phyloP scores from a whole-genome alignment of 1,140 invertebrate species.

The Drosophila ironensis region DNA sequence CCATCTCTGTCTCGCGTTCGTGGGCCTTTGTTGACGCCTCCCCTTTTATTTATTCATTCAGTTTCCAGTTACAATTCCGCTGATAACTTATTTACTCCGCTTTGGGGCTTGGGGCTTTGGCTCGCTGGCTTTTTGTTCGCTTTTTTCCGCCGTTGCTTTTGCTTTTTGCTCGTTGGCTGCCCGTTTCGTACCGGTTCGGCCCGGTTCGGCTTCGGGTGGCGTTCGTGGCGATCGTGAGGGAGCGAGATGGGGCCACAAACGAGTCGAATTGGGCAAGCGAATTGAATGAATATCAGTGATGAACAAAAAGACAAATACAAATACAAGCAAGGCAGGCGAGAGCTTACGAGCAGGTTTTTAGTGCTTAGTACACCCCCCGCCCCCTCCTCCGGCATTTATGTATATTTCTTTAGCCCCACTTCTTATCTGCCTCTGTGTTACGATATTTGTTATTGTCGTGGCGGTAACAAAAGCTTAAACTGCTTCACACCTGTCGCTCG shows the following conservation, averaged over 20 bases:
- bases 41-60: constrained; percentile 71
- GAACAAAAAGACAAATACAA: constrained; percentile 6
- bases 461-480: too few relatives aligned
- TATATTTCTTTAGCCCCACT: not conserved
- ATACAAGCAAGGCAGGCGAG: constrained; percentile 4
- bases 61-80: constrained; percentile 73
- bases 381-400: not conserved
- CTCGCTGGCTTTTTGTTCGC: not conserved
- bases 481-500: constrained; percentile 71
- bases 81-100: constrained; percentile 77
- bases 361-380: constrained; percentile 1
- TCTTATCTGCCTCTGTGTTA: constrained; percentile 62
- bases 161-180: constrained; percentile 38
- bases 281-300: constrained; percentile 66
- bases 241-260: constrained; percentile 13
- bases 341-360: constrained; percentile 53
- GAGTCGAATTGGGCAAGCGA: constrained; percentile 51
- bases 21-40: constrained; percentile 66
- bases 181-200: constrained; percentile 11
- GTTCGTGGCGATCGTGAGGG: constrained; percentile 22
- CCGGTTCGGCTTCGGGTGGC: constrained; percentile 5
- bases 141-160: constrained; percentile 3
- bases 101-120: constrained; percentile 42
- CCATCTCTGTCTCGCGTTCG: constrained; percentile 25
- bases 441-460: constrained; percentile 63